These are phyloP conservation scores for Lasius platythorax DNA, from an alignment of 2,888 invertebrate species.

Conservation along the genomic window DNA sequence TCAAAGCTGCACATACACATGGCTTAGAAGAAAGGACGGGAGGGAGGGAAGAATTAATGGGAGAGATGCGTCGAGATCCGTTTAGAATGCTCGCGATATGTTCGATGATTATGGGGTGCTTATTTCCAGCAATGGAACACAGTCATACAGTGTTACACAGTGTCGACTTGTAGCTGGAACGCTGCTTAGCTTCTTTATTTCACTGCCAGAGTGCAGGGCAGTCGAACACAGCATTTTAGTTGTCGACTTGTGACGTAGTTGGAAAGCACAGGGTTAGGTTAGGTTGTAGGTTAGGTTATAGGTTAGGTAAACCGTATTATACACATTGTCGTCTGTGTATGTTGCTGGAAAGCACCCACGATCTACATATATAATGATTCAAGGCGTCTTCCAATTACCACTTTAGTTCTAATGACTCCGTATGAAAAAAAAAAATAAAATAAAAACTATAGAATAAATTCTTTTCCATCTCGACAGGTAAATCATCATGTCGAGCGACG, in stretches of 20 bases:
- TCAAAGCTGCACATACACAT: background rate
- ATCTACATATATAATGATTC: background rate
- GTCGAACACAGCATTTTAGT: no score
- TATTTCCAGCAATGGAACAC: no score
- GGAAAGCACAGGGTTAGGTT: no score
- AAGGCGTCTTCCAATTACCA: background rate
- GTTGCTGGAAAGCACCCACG: background rate
- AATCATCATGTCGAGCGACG: conserved; percentile 81
- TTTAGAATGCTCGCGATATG: background rate
- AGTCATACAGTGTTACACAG: no score
- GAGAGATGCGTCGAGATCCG: background rate
- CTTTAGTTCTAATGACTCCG: background rate
- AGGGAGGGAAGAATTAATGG: no score
- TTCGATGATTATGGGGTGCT: background rate
- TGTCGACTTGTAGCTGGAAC: no score
- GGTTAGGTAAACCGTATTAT: no score
- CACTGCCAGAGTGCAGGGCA: no score
- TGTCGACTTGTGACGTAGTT: no score
- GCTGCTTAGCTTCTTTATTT: no score
- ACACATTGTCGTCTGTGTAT: no score
- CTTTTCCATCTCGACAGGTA: background rate
- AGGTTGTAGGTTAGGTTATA: no score
- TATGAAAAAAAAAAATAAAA: background rate
- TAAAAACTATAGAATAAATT: background rate
- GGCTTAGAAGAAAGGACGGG: background rate